Base-by-base conservation (phyloP, 2,113 vertebrate genomes). In the Chauna torquata region DNA sequence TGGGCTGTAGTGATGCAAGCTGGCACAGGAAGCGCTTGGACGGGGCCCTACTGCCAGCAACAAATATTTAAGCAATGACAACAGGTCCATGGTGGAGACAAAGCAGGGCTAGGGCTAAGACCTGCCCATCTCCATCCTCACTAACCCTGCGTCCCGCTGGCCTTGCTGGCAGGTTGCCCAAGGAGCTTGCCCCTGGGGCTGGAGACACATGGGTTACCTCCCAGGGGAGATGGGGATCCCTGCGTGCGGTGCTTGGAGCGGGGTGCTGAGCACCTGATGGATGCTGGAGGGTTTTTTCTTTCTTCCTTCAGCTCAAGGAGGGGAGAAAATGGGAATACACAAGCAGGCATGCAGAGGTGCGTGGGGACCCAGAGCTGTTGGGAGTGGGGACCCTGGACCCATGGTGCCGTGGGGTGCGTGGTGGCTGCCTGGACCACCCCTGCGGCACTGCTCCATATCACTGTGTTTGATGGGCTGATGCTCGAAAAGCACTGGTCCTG, bases 1-100 rank as follows among this genome's bases (percentile, higher is more conserved):
- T 0, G 0, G 58, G 70, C 30, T 34, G 34, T n/a, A n/a, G 18
- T 0, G 0, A 8, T 50, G 52, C 57, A 49, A 69, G 30, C 3
- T 17, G 34, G 47, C 70, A 58, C 13, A 55, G 70, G 14, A 14
- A 66, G 55, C 45, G 30, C 49, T 19, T 2, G 6, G 52, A 27
- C 40, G 7, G 11, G 87, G 38, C 32, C 52, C 40, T 77, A 59
- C 76, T 72, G 58, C 47, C 77, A 71, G 9, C 14, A 4, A n/a
- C 11, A 20, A n/a, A 55, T n/a, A 22, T n/a, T 55, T 80, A 58
- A 92, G 59, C 50, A 75, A 10, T 27, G 24, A 62, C 42, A 42
- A 54, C 15, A 91, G 64, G 24, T 12, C 30, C 1, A 0, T 10
- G 12, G 20, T 22, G 9, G 34, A 52, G 27, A 66, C 4, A 2